Percentiles rank a stretch among this genome's conserved stretches.
These are phyloP conservation scores for Hetaerina titia DNA, from an alignment of 2,888 invertebrate genomes.

Conservation along the genomic window DNA sequence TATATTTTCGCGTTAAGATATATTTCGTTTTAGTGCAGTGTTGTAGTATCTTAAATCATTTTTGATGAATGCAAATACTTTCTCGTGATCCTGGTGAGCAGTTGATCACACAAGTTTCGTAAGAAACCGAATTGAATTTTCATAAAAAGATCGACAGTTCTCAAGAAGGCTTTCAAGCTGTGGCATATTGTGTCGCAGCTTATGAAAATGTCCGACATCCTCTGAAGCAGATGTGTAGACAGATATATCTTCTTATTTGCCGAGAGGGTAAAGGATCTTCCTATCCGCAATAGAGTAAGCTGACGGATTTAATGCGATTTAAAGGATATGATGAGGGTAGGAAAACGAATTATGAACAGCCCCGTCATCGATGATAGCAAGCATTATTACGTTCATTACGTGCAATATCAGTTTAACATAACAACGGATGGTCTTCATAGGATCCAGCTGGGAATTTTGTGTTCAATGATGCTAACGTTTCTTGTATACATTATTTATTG, in stretches of 20 bases:
- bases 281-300: not conserved
- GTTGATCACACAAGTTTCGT: not conserved
- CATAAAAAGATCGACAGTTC: constrained; percentile 17
- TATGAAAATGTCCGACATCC: constrained; percentile 56
- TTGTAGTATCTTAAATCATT: not conserved
- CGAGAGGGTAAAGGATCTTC: not conserved
- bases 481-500: not conserved
- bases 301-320: constrained; percentile 47
- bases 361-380: constrained; percentile 12
- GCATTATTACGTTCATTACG: not conserved
- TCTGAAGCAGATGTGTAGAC: constrained; percentile 49
- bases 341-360: constrained; percentile 44
- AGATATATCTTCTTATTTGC: constrained; percentile 24
- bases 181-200: constrained; percentile 25
- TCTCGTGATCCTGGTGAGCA: not conserved
- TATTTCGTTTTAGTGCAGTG: not conserved
- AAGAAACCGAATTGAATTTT: not conserved
- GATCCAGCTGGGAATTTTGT: constrained; percentile 9
- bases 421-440: not conserved
- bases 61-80: not conserved
- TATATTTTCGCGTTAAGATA: too few species aligned
- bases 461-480: not conserved
- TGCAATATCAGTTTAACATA: not conserved
- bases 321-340: constrained; percentile 49
- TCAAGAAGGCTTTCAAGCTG: constrained; percentile 3